Evolutionary conservation across 2,113 vertebrate species (phyloP).

Genomic region (Otocyon megalotis): DNA sequence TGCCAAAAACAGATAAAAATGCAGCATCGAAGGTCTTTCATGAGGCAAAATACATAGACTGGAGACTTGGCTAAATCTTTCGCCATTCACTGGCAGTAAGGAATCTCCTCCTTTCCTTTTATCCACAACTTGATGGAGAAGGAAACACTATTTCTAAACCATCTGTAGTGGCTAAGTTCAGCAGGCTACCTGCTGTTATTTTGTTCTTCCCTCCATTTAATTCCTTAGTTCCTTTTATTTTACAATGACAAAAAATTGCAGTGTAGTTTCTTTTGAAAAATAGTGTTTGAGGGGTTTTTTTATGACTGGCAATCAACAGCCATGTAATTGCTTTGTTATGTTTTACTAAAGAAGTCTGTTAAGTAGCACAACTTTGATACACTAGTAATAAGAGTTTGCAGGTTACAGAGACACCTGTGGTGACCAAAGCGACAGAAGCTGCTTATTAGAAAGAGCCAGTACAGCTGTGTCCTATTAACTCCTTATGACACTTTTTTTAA

Average conservation of each 20-base stretch:
- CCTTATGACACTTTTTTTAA: constrained; percentile 89
- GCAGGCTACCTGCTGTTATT: constrained; percentile 90
- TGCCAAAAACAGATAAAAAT: constrained; percentile 85
- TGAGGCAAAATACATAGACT: constrained; percentile 85
- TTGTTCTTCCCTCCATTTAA: constrained; percentile 89
- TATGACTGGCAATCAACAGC: constrained; percentile 90
- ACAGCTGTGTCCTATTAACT: constrained; percentile 92
- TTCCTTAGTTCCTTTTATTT: constrained; percentile 92
- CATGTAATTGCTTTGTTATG: constrained; percentile 93
- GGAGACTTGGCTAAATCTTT: constrained; percentile 89
- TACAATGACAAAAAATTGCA: constrained; percentile 93
- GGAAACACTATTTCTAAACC: constrained; percentile 92
- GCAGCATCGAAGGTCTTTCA: constrained; percentile 86
- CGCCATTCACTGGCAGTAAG: constrained; percentile 88
- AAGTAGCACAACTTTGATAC: constrained; percentile 94
- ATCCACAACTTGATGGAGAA: constrained; percentile 88
- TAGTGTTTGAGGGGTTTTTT: constrained; percentile 88
- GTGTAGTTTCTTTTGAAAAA: constrained; percentile 91
- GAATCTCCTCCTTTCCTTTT: constrained; percentile 90
- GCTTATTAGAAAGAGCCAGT: constrained; percentile 89
- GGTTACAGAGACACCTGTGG: constrained; percentile 92
- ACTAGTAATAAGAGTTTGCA: constrained; percentile 93
- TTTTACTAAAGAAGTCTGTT: constrained; percentile 93
- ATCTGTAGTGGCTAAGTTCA: constrained; percentile 92
- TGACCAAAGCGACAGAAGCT: constrained; percentile 91